Percentiles rank a stretch among this genome's conserved stretches.
These are phyloP conservation scores for Takifugu ocellatus DNA, from an alignment of 2,797 vertebrate genomes.

Conservation along the genomic window DNA sequence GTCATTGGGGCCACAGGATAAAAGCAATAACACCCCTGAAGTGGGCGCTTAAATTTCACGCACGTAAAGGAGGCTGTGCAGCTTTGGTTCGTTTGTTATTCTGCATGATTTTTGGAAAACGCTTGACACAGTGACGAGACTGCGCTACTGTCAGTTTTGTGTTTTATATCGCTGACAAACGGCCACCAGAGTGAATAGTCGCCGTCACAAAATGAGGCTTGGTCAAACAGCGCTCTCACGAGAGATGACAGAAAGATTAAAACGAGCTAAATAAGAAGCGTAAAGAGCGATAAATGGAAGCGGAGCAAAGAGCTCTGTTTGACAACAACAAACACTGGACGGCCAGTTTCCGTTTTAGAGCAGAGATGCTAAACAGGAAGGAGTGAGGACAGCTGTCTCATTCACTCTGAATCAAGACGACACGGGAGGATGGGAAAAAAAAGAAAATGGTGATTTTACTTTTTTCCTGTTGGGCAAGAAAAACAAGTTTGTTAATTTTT, in stretches of 20 bases:
- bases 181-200: too few species aligned
- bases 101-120: too few species aligned
- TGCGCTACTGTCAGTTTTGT: too few species aligned
- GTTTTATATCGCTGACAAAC: too few species aligned
- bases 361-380: conserved; percentile 3
- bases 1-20: too few species aligned
- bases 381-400: conserved; percentile 1
- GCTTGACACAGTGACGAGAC: too few species aligned
- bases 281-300: not conserved
- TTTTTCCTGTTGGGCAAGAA: not conserved
- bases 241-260: not conserved
- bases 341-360: conserved; percentile 2
- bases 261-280: not conserved
- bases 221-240: not conserved
- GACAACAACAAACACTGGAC: conserved; percentile 2
- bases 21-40: too few species aligned
- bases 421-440: not conserved
- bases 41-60: too few species aligned
- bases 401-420: not conserved
- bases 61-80: too few species aligned
- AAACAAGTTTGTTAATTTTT: conserved; percentile 46
- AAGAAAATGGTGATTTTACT: not conserved
- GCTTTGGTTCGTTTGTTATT: too few species aligned
- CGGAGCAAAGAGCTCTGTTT: not conserved
- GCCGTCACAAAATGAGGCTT: too few species aligned